Percentiles rank a stretch among this genome's conserved stretches.
These are phyloP conservation scores for Enteromius afrohamiltoni DNA, from an alignment of 2,797 vertebrate genomes.

Conservation along the genomic window DNA sequence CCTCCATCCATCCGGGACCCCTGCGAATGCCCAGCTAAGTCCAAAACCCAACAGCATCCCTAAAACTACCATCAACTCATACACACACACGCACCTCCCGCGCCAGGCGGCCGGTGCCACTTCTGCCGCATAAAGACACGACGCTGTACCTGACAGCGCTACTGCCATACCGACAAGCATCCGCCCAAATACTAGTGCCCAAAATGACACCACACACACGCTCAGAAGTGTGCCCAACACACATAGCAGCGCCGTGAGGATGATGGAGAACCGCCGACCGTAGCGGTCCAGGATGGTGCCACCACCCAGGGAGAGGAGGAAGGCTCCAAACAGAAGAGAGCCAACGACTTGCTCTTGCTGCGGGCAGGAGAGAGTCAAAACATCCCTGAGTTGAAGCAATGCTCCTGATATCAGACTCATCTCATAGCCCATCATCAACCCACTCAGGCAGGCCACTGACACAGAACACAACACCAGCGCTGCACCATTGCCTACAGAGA, in stretches of 20 bases:
- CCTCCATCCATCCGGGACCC: conserved; percentile 83
- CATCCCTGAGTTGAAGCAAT: conserved; percentile 87
- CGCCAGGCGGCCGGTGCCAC: conserved; percentile 89
- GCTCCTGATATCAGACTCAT: conserved; percentile 92
- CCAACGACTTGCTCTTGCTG: conserved; percentile 92
- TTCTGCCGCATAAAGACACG: conserved; percentile 93
- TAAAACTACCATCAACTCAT: conserved; percentile 91
- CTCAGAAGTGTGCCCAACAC: conserved; percentile 81
- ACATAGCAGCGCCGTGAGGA: conserved; percentile 84
- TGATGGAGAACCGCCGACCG: conserved; percentile 86
- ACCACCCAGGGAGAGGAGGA: conserved; percentile 85
- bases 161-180: conserved; percentile 88
- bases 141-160: conserved; percentile 87
- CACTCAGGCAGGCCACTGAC: conserved; percentile 86
- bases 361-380: conserved; percentile 84
- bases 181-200: conserved; percentile 81
- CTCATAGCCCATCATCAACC: conserved; percentile 94
- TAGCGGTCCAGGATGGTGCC: conserved; percentile 89
- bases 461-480: conserved; percentile 83
- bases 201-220: conserved; percentile 79
- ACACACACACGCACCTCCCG: conserved; percentile 90
- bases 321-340: conserved; percentile 88
- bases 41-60: conserved; percentile 93
- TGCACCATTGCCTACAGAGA: conserved; percentile 81
- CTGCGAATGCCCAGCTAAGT: conserved; percentile 87